Base-by-base conservation (phyloP, 2,888 invertebrate species). In the Tachystola acroxantha region DNA sequence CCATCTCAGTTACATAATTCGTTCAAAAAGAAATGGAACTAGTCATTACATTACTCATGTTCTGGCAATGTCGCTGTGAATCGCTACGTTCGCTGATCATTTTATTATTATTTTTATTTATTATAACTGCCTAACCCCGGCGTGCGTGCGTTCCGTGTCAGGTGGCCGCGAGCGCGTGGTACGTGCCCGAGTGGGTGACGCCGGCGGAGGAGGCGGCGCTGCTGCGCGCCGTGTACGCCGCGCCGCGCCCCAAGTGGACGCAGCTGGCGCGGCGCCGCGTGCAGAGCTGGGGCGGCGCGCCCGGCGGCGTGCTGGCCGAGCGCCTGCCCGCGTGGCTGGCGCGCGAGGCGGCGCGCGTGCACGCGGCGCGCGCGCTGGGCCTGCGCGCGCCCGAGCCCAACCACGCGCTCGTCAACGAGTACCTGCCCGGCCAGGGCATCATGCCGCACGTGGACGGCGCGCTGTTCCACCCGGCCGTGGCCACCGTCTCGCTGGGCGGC, bases 211-310 rank as follows among this genome's bases (percentile, higher is more conserved):
- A 96, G 67, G 76, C 88, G 34, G 71, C 88, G 13, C 90, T 99
- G 43, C 60, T 96, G 31, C 88, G 90, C 22, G 89, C 92, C 50
- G 91, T 98, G 13, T 92, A 95, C 59, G 79, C 87, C 25, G 92
- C 92, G 7, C 98, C 99, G 64, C 94, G 91, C 57, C 98, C 98
- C 6, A 97, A 97, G 80, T 99, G 99, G 99, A 97, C 97, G 1
- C 94, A 94, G 64, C 87, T 99, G 26, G 91, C 93, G 11, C 94
- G 97, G 66, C 89, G 99, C 46, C 90, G 98, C 45, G 88, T 99
- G n/a, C 97, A 99, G 69, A 98, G 99, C 74, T 99, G 98, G 92
- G 99, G 99, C 13, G 99, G 99, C 0, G 86, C 97, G 37, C 98
- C 98, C 0, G 97, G 96, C 61, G 97, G 97, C 39, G 96, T 99